phyloP scores from a whole-genome alignment of 2,888 invertebrate genomes.

The Allygus modestus region DNA sequence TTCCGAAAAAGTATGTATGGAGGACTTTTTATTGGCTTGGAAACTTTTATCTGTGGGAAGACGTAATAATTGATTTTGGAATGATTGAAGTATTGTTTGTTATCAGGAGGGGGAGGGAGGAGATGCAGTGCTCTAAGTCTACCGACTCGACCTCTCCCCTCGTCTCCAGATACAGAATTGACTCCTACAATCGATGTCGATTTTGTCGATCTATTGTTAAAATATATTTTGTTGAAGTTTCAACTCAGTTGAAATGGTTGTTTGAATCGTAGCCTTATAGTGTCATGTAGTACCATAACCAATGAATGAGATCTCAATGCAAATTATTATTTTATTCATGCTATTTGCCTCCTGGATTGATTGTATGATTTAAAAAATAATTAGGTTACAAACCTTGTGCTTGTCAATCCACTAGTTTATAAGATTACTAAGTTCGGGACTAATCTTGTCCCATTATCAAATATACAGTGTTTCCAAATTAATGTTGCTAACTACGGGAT shows the following conservation, averaged over 20 bases:
- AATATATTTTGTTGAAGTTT: background rate
- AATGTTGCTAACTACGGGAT: too few relatives aligned
- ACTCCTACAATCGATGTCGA: background rate
- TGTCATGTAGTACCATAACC: too few relatives aligned
- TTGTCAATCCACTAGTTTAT: too few relatives aligned
- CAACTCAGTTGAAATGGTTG: background rate
- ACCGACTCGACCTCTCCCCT: background rate
- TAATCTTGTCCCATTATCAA: too few relatives aligned
- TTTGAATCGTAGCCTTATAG: background rate
- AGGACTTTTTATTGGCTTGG: background rate
- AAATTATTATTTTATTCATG: too few relatives aligned
- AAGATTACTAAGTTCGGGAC: too few relatives aligned
- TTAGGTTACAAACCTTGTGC: too few relatives aligned
- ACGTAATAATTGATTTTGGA: slow-evolving; percentile 12
- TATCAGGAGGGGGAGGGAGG: slow-evolving; percentile 62
- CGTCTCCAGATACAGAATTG: slow-evolving; percentile 59
- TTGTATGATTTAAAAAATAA: too few relatives aligned
- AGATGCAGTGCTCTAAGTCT: slow-evolving; percentile 49
- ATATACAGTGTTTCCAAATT: too few relatives aligned
- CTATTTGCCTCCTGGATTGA: too few relatives aligned
- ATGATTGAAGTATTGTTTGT: too few relatives aligned
- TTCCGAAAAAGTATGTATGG: background rate
- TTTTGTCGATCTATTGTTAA: slow-evolving; percentile 12
- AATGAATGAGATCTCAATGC: too few relatives aligned
- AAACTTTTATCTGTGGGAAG: slow-evolving; percentile 16